Conservation (phyloP, 2,888 invertebrate genomes). For the Sminthurides aquaticus region DNA sequence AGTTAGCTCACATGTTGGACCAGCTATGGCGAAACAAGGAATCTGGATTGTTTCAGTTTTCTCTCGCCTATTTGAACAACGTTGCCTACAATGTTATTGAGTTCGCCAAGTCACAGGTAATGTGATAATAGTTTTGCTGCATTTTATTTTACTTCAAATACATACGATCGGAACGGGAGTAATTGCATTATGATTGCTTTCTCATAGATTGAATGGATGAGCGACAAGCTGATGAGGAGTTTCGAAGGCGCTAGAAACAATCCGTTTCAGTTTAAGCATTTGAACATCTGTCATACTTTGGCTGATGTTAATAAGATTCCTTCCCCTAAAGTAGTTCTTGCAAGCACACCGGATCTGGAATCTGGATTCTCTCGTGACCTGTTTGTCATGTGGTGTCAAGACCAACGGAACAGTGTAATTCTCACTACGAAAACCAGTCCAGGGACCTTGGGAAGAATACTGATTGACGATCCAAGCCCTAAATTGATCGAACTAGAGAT, state of each 20-base stretch:
- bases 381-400: conserved; percentile 87
- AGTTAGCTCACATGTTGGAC: conserved; percentile 92
- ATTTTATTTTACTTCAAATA: no score
- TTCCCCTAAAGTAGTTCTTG: conserved; percentile 89
- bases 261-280: conserved; percentile 89
- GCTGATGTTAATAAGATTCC: conserved; percentile 76
- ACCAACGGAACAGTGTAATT: conserved; percentile 87
- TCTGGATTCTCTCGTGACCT: conserved; percentile 89
- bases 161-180: no score
- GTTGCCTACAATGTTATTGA: conserved; percentile 98
- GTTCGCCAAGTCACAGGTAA: conserved; percentile 88
- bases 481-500: conserved; percentile 49
- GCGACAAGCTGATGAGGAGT: conserved; percentile 89
- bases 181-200: conserved; percentile 4
- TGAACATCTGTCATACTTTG: conserved; percentile 88
- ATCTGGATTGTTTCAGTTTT: conserved; percentile 89
- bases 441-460: conserved; percentile 51
- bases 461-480: conserved; percentile 50
- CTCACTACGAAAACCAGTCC: conserved; percentile 68
- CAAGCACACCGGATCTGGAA: conserved; percentile 91
- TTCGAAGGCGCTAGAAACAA: conserved; percentile 86
- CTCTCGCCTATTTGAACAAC: conserved; percentile 84
- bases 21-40: conserved; percentile 91
- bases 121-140: not conserved
- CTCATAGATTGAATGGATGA: conserved; percentile 95